Evolutionary conservation across 1,140 invertebrate genomes (phyloP), one percentile per base, ranked within the genome.

Genomic region (Idris sp.): DNA sequence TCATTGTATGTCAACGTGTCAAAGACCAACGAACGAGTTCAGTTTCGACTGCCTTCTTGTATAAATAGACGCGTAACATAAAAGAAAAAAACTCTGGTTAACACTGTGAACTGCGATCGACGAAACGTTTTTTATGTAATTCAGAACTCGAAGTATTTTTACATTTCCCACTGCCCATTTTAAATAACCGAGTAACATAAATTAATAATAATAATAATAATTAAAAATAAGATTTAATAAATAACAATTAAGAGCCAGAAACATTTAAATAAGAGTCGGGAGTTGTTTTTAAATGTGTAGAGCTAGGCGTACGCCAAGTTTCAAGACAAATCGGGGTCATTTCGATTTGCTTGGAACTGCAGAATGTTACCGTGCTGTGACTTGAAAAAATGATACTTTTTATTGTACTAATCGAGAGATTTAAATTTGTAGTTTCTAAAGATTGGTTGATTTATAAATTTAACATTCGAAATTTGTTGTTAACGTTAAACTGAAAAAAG

Each of bases 71-170:
- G 51, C 44, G 59, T 36, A 61, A 58, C 28, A 22, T 62, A 35
- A 25, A n/a, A n/a, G n/a, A n/a, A n/a, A n/a, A n/a, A n/a, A 59
- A 51, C 49, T 67, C 44, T 35, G 41, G 35, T 31, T 46, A 61
- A 11, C 54, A 13, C 28, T 15, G 53, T 67, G 46, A 54, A 54
- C 48, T 65, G 59, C 74, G 69, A 73, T 53, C 43, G 64, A 69
- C 53, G 56, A 59, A 54, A 73, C 64, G 36, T 73, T 77, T 77
- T 76, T 76, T 71, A 76, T 69, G 48, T 72, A 49, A 65, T 54
- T 67, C 59, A 76, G 65, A 76, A n/a, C 71, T 64, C 54, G 59
- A 72, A 77, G 48, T 77, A 77, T 77, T 77, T 77, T 77, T 77
- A 77, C 74, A 77, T 77, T 73, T 35, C 67, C 68, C 74, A 73